These are phyloP conservation scores for Coturnix japonica DNA, from an alignment of 2,113 vertebrate species.

Conservation along the genomic window DNA sequence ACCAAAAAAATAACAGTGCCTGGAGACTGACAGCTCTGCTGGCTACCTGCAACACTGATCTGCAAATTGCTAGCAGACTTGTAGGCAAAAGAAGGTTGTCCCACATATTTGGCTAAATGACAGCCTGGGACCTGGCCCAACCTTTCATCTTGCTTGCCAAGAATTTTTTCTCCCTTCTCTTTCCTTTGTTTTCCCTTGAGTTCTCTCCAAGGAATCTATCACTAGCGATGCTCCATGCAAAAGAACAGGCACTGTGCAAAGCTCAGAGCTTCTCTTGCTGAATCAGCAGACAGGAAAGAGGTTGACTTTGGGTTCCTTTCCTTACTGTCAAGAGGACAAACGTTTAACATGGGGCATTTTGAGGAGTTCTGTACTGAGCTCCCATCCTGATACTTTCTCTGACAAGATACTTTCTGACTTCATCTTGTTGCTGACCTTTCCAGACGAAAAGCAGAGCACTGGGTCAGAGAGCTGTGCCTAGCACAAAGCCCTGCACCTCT, in stretches of 20 bases:
- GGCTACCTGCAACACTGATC: slow-evolving; percentile 36
- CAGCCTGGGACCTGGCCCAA: not conserved
- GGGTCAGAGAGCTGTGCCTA: not conserved
- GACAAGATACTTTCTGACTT: not conserved
- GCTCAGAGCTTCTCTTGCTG: not conserved
- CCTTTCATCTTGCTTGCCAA: not conserved
- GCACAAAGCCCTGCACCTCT: not conserved
- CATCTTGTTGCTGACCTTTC: not conserved
- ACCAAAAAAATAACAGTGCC: not conserved
- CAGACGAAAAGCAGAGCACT: not conserved
- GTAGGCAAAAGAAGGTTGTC: not conserved
- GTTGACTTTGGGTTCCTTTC: not conserved
- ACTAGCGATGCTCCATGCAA: not conserved
- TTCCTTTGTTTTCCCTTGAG: not conserved
- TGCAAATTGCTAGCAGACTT: slow-evolving; percentile 29
- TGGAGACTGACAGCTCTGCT: not conserved
- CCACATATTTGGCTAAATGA: slow-evolving; percentile 6
- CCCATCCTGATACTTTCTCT: not conserved
- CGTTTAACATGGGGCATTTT: not conserved
- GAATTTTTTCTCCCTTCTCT: not conserved
- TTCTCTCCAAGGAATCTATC: slow-evolving; percentile 32
- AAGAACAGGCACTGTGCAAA: slow-evolving; percentile 16
- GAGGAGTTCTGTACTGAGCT: not conserved
- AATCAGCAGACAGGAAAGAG: not conserved
- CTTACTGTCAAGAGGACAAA: not conserved